Evolutionary conservation across 2,888 invertebrate species (phyloP), one percentile per base, ranked within the genome.

Genomic region (Drosophila demipolita): DNA sequence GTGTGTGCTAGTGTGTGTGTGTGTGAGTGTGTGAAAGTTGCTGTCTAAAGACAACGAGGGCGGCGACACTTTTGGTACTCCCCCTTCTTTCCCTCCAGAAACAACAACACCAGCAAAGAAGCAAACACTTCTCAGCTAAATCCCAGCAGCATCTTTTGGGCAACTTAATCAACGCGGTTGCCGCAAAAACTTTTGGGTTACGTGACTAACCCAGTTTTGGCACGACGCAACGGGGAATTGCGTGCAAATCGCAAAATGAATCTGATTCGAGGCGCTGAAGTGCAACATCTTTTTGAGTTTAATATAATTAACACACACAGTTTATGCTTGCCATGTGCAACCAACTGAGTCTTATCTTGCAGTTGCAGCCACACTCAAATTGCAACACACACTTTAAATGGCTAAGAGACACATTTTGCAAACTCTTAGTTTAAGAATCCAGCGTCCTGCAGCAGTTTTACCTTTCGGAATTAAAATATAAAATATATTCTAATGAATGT

Each of bases 201-300:
- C 87, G 87, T 87, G 87, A 89, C 87, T 87, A 87, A 89, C 89
- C 87, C 78, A 82, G 66, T 74, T 89, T 89, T 54, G 57, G 36
- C 57, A 42, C 54, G 66, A 59, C 78, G 73, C 57, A 72, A 57
- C 75, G 76, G 82, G 66, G 78, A 73, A 75, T 68, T 58, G 66
- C 66, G 66, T 78, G 75, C 62, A 69, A 68, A 63, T 61, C 60
- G 66, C 66, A 69, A 54, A 55, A 61, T 55, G 57, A 49, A 66
- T 59, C 73, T 55, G 66, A 54, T 63, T 71, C 48, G 26, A 35
- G 70, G 50, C 80, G 50, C 67, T 64, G 66, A 76, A 71, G 73
- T 80, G 76, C 78, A 76, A 65, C 71, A 73, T 69, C 66, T 72
- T 67, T 62, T 67, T 59, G 73, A 26, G 62, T 72, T 73, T 75